These are phyloP conservation scores for Mongoloraphidia duomilia DNA, from an alignment of 2,888 invertebrate genomes.

Conservation along the genomic window DNA sequence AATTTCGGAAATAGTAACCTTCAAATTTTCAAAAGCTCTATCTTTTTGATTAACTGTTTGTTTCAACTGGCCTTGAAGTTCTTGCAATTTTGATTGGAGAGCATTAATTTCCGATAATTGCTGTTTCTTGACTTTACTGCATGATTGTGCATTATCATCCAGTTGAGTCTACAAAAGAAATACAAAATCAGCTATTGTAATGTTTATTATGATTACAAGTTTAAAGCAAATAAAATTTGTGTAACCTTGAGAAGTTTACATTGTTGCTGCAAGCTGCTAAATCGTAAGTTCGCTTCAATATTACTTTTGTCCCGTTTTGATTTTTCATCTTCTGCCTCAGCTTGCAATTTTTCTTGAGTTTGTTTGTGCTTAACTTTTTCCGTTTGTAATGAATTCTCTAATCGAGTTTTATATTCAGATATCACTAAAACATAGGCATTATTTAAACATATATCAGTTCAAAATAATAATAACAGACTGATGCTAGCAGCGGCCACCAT, in stretches of 20 bases:
- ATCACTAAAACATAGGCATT: constrained; percentile 30
- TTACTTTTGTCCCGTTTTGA: constrained; percentile 33
- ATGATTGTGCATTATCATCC: constrained; percentile 35
- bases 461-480: constrained; percentile 1
- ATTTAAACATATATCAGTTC: not conserved
- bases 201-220: not conserved
- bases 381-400: constrained; percentile 40
- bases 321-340: constrained; percentile 33
- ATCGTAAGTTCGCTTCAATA: constrained; percentile 34
- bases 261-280: constrained; percentile 38
- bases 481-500: no score
- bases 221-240: not conserved
- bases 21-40: constrained; percentile 21
- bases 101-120: constrained; percentile 33
- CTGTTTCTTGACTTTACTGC: constrained; percentile 30
- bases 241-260: constrained; percentile 33
- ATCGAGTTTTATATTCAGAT: constrained; percentile 38
- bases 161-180: constrained; percentile 31
- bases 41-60: constrained; percentile 26
- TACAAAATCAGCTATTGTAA: not conserved
- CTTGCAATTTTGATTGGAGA: constrained; percentile 32
- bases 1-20: constrained; percentile 9
- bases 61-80: constrained; percentile 32
- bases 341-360: constrained; percentile 32
- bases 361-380: constrained; percentile 39